Evolutionary conservation across 2,113 vertebrate species (phyloP).

Genomic region (Brachyhypopomus occidentalis): DNA sequence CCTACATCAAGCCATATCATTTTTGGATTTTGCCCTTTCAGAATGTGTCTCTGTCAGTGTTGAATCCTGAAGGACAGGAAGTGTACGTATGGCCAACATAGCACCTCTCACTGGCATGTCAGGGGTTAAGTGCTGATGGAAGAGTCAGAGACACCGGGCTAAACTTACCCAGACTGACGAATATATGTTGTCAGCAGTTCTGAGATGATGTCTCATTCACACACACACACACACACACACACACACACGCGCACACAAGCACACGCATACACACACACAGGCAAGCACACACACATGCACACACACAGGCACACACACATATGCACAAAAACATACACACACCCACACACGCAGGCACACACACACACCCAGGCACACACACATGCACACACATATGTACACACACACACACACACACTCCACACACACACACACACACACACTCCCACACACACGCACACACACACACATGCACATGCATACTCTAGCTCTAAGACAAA

Average conservation of each 20-base stretch:
- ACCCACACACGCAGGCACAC: not conserved
- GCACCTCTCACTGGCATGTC: conserved; percentile 47
- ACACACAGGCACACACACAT: conserved; percentile 2
- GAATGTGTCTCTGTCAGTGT: too few species aligned
- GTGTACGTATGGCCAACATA: too few species aligned
- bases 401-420: not conserved
- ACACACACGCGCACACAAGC: conserved; percentile 3
- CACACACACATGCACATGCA: not conserved
- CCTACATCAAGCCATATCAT: not conserved
- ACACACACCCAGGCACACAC: conserved; percentile 1
- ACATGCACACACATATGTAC: conserved; percentile 10
- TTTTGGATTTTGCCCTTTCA: too few species aligned
- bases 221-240: not conserved
- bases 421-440: conserved; percentile 2
- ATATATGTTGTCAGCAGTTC: conserved; percentile 69
- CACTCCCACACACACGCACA: conserved; percentile 1
- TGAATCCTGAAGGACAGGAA: too few species aligned
- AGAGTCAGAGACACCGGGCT: conserved; percentile 62
- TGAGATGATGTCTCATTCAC: conserved; percentile 59
- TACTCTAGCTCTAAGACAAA: too few species aligned
- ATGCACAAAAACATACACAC: not conserved
- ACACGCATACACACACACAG: conserved; percentile 6
- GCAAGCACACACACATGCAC: conserved; percentile 1
- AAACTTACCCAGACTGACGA: conserved; percentile 69
- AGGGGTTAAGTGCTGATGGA: conserved; percentile 74